phyloP scores from a whole-genome alignment of 2,113 vertebrate species.

The Hylia prasina region DNA sequence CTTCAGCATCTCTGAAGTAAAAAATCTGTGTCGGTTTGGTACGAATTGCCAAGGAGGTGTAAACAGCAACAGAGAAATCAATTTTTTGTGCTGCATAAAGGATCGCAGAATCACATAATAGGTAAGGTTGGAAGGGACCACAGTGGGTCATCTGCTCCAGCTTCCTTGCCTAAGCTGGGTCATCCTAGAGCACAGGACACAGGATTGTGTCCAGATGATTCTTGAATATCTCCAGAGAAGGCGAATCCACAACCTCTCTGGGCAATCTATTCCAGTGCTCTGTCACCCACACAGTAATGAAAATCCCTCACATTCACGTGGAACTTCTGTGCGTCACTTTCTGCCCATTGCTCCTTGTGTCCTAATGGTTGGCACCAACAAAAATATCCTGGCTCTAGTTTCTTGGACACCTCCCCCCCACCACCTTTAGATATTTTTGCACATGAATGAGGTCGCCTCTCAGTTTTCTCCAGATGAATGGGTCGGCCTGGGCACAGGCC shows the following conservation, averaged over 20 bases:
- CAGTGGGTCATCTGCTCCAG: not conserved
- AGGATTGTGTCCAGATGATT: not conserved
- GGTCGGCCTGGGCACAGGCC: fast-evolving
- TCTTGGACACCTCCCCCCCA: not conserved
- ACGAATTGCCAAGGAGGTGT: not conserved
- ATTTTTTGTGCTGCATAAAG: not conserved
- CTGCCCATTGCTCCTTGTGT: not conserved
- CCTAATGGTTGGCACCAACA: not conserved
- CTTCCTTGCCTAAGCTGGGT: not conserved
- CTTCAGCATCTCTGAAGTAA: not conserved
- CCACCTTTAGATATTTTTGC: not conserved
- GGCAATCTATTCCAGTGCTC: not conserved
- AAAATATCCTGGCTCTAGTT: not conserved
- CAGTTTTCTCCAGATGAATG: not conserved
- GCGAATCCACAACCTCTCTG: not conserved
- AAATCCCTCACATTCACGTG: not conserved
- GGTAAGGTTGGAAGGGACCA: not conserved
- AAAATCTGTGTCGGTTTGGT: not conserved
- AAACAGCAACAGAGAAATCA: not conserved
- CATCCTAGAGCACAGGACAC: not conserved
- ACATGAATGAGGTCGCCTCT: not conserved
- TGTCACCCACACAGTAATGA: not conserved
- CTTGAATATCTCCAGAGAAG: not conserved
- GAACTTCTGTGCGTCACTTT: not conserved
- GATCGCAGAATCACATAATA: not conserved